Evolutionary conservation across 2,888 invertebrate species (phyloP).

Genomic region (Campaea margaritaria): DNA sequence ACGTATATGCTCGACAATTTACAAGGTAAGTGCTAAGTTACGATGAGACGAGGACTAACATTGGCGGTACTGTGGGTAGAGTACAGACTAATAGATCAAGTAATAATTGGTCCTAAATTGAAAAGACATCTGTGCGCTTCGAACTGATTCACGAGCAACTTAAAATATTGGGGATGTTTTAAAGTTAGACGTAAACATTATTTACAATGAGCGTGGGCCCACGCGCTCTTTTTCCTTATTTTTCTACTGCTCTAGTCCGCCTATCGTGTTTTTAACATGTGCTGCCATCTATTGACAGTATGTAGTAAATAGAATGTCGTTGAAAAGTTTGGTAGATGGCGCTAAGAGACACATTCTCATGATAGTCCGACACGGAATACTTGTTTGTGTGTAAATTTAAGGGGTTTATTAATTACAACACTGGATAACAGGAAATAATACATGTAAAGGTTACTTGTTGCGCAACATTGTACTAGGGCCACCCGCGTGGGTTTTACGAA

Average conservation of each 20-base stretch:
- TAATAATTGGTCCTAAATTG: too few species aligned
- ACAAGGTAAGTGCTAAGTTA: constrained; percentile 87
- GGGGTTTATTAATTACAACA: too few species aligned
- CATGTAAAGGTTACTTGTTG: background rate
- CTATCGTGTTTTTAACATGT: constrained; percentile 22
- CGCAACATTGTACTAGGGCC: background rate
- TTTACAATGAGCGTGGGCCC: background rate
- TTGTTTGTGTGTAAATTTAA: too few species aligned
- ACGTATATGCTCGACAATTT: constrained; percentile 98
- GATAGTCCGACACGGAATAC: too few species aligned
- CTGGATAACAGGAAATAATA: too few species aligned
- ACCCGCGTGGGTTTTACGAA: background rate
- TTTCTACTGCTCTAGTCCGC: background rate
- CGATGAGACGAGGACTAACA: too few species aligned
- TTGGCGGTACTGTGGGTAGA: too few species aligned
- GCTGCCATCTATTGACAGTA: constrained; percentile 50
- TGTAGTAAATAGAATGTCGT: constrained; percentile 11
- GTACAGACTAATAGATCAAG: too few species aligned
- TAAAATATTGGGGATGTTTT: too few species aligned
- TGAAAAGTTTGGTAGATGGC: constrained; percentile 46
- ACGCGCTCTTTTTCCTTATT: background rate
- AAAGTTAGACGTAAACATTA: background rate
- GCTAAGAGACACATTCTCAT: constrained; percentile 23
- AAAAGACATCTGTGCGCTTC: too few species aligned
- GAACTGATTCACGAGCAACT: too few species aligned